Percentiles rank a stretch among this genome's conserved stretches.
phyloP scores from a whole-genome alignment of 1,140 invertebrate species.

The Liolophura sinensis region DNA sequence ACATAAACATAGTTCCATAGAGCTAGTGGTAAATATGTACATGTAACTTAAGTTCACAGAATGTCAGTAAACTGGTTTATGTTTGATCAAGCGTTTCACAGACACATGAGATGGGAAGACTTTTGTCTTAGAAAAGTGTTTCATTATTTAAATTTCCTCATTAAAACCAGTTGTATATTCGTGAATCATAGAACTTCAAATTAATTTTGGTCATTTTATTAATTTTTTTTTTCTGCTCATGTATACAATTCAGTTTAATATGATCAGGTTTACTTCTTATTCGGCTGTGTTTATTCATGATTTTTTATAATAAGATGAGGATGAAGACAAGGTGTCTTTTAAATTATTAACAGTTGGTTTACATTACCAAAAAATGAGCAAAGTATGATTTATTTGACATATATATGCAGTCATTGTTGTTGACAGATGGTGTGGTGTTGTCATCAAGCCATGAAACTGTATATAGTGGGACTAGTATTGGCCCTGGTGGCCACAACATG shows the following conservation, averaged over 20 bases:
- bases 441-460: constrained; percentile 23
- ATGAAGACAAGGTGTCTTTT: neutral
- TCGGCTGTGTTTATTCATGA: neutral
- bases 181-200: no score
- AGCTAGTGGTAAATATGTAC: no score
- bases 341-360: neutral
- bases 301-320: neutral
- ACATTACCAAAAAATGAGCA: neutral
- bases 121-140: no score
- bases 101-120: no score
- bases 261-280: no score
- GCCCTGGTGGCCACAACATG: constrained; percentile 25
- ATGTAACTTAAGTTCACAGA: no score
- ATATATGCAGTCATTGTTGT: constrained; percentile 8
- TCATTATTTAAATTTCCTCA: no score
- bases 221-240: neutral
- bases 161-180: no score
- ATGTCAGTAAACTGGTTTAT: no score
- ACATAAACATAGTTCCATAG: no score
- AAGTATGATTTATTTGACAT: constrained; percentile 6
- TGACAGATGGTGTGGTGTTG: constrained; percentile 4
- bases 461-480: constrained; percentile 26
- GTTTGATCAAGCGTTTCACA: no score
- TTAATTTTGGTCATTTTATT: neutral
- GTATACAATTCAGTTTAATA: no score